These are phyloP conservation scores for Drosophila busckii DNA, from an alignment of 1,140 invertebrate species.

Conservation along the genomic window DNA sequence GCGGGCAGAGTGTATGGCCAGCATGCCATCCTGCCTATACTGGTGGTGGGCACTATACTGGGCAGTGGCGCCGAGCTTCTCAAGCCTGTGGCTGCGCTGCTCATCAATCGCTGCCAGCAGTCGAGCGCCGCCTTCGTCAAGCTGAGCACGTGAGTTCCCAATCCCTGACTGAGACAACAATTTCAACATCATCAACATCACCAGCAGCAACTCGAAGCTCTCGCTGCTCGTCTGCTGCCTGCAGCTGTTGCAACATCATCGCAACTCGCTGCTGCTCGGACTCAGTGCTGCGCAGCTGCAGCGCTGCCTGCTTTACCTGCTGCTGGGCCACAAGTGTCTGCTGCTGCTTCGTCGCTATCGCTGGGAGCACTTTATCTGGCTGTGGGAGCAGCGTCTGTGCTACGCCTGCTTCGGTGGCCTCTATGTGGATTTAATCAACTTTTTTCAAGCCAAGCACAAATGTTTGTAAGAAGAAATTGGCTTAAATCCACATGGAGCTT, in stretches of 20 bases:
- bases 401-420: constrained; percentile 52
- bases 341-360: constrained; percentile 26
- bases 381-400: constrained; percentile 30
- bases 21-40: constrained; percentile 44
- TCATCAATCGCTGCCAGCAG: constrained; percentile 51
- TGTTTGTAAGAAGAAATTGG: constrained; percentile 32
- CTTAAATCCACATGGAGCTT: constrained; percentile 28
- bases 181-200: neutral
- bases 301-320: constrained; percentile 24
- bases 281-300: constrained; percentile 19
- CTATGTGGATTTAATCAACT: constrained; percentile 37
- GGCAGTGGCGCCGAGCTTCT: constrained; percentile 57
- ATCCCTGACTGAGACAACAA: neutral
- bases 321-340: constrained; percentile 38
- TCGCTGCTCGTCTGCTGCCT: constrained; percentile 31
- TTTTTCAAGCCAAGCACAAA: constrained; percentile 5
- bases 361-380: constrained; percentile 44
- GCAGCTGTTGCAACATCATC: constrained; percentile 25
- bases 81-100: constrained; percentile 41
- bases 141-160: constrained; percentile 47
- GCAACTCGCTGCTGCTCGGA: constrained; percentile 14
- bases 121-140: constrained; percentile 36
- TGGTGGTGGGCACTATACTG: constrained; percentile 50
- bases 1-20: constrained; percentile 29
- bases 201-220: constrained; percentile 49